Evolutionary conservation across 1,140 invertebrate genomes (phyloP), one percentile per base, ranked within the genome.

Genomic region (Platyscapa corneri): DNA sequence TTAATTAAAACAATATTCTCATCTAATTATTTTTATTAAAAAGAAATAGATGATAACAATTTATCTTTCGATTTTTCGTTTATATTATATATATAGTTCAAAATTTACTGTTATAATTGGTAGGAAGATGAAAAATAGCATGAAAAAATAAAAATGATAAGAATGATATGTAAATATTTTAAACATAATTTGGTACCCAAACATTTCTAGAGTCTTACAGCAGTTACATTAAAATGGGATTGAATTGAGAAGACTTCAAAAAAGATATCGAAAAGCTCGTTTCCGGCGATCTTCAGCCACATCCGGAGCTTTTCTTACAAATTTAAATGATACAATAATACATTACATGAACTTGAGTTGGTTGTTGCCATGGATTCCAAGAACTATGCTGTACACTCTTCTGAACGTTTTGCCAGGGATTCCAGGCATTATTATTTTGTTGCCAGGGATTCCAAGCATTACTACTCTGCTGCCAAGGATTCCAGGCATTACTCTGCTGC

Each of bases 391-490:
- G 20, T 42, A 74, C 70, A 42, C 37, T 74, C 70, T 74, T 74
- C 34, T 56, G 65, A 23, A 30, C 30, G n/a, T n/a, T 49, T 32
- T 84, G 83, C 83, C 83, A 84, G 46, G 83, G 83, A 79, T 84
- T 84, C 86, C 84, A 86, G 34, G 70, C 81, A 74, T 76, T 53
- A 53, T 53, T 53, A 49, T 34, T 34, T 60, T 77, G 67, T 82
- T 91, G 89, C 78, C 77, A 89, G 39, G 87, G 87, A 30, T 80
- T 79, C 34, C 84, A 84, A 1, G 78, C 79, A 27, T 60, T 79
- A 42, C 65, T 82, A 65, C 87, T 56, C 56, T 82, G 87, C 46
- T 84, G 88, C 88, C 46, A 87, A 78, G 87, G 89, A 56, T 81
- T 85, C 84, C 84, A 85, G 65, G 46, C 77, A 42, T 42, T 37